Evolutionary conservation across 2,113 vertebrate species (phyloP), one percentile per base, ranked within the genome.

Genomic region (Thamnaconus septentrionalis): DNA sequence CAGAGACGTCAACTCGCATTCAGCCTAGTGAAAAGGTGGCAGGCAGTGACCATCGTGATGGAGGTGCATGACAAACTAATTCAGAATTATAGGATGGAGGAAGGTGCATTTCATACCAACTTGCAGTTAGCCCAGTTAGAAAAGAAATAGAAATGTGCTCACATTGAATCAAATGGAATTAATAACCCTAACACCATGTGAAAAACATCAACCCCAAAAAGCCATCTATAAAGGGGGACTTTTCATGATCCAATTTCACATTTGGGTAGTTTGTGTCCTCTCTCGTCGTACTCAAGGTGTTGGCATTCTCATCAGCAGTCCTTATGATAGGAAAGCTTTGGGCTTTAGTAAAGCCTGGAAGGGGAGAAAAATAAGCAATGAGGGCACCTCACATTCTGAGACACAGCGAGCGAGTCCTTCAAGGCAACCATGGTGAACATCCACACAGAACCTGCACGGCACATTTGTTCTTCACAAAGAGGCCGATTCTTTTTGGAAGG

Each of bases 21-120:
- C 41, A 64, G 46, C 18, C 41, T 52, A 18, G 50, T 52, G 50
- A n/a, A 52, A 52, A 12, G n/a, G 3, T 7, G 5, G 5, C n/a
- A 52, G 6, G 50, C 50, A 12, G 12, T 48, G 10, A 56, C 9
- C 53, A 45, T 39, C 45, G 42, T n/a, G 58, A 18, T 51, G 45
- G 42, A 10, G 5, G 18, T 43, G 11, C 53, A 10, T 12, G 68
- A 41, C 8, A 43, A 7, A 62, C 7, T 8, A 48, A 45, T 41
- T 18, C 39, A 55, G 5, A 1, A 6, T 12, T 31, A 5, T 41
- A 49, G 53, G 56, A 62, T 7, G 8, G 56, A 1, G 5, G 41
- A 51, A 66, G 42, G 58, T 31, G 11, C 50, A 41, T 5, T 55
- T 61, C 49, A 72, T 69, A 31, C 18, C 43, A 7, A 50, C 58